Percentiles rank a stretch among this genome's conserved stretches.
Evolutionary conservation across 2,888 invertebrate genomes (phyloP).

Genomic region (Aphidoletes aphidimyza): DNA sequence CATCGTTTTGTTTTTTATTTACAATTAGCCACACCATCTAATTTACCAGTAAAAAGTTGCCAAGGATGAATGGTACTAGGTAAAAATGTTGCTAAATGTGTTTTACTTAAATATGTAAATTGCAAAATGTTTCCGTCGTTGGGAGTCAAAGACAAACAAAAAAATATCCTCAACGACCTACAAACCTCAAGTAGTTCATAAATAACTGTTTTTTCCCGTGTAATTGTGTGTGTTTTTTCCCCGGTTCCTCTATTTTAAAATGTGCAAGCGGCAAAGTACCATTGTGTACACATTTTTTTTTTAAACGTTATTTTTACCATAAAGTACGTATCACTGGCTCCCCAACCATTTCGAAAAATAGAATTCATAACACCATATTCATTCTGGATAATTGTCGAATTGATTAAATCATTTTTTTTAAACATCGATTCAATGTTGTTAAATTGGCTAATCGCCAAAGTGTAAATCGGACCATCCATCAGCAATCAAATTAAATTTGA

Average conservation of each 20-base stretch:
- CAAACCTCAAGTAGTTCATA: background rate
- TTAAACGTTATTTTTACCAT: background rate
- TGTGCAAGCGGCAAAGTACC: background rate
- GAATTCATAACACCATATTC: too few relatives aligned
- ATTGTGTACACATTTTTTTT: background rate
- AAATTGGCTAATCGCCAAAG: too few relatives aligned
- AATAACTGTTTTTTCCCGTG: constrained; percentile 1
- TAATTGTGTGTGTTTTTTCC: background rate
- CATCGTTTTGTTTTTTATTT: background rate
- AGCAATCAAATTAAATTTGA: too few relatives aligned
- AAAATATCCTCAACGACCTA: background rate
- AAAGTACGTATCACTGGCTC: background rate
- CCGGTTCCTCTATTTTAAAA: background rate
- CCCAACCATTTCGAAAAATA: too few relatives aligned
- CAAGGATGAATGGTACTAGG: background rate
- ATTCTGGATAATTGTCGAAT: too few relatives aligned
- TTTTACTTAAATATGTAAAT: constrained; percentile 5
- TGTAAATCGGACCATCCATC: too few relatives aligned
- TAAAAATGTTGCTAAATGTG: constrained; percentile 12
- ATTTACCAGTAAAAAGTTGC: too few relatives aligned
- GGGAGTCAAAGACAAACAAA: background rate
- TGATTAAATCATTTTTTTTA: background rate
- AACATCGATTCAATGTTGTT: too few relatives aligned
- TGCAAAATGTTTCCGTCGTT: background rate
- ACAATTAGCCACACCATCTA: background rate